phyloP scores from a whole-genome alignment of 2,113 vertebrate species.

The Macrotis lagotis region DNA sequence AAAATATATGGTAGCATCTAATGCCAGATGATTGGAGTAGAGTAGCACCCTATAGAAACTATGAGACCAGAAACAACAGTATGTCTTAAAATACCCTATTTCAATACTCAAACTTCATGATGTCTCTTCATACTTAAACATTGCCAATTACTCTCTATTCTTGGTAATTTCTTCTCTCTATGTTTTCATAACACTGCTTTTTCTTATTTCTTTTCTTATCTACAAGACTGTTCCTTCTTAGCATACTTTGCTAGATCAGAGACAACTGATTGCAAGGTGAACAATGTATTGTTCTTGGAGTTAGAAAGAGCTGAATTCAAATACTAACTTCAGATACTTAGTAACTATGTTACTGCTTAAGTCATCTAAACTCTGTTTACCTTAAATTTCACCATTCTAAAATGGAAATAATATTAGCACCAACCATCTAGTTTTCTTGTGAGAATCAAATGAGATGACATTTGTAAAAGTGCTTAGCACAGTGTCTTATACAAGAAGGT shows the following conservation, averaged over 20 bases:
- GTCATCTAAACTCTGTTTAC: no score
- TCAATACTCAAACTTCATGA: neutral
- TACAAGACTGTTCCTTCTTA: neutral
- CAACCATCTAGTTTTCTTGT: no score
- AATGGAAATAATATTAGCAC: no score
- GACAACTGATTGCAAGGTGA: neutral
- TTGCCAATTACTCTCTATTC: neutral
- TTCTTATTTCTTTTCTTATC: neutral
- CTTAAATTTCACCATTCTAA: no score
- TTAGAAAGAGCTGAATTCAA: no score
- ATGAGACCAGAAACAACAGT: neutral
- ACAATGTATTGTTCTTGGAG: neutral
- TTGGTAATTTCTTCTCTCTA: neutral
- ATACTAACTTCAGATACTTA: no score
- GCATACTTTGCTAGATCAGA: neutral
- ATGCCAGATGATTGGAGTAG: neutral
- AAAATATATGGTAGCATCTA: neutral
- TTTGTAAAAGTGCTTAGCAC: no score
- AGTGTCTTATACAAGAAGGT: no score
- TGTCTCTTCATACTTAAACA: neutral
- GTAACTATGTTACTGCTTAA: no score
- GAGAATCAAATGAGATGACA: no score
- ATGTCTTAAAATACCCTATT: neutral
- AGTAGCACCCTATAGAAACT: neutral
- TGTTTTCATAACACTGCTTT: neutral